Conservation (phyloP, 2,113 vertebrate genomes). For the Anoplopoma fimbria region DNA sequence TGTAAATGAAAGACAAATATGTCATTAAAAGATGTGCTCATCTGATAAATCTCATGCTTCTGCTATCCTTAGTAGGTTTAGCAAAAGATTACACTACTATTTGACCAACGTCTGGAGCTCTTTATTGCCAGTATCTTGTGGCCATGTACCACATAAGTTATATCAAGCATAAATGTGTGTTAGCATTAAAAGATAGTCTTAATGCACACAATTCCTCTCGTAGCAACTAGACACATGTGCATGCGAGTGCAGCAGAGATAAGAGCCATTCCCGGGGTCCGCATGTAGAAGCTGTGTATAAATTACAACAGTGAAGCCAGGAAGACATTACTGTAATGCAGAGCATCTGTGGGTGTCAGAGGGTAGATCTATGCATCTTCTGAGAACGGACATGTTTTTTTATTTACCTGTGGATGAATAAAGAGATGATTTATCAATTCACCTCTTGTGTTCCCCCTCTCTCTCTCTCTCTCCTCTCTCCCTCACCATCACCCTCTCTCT, state of each 20-base stretch:
- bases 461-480: constrained; percentile 20
- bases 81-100: background rate
- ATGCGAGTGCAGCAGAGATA: constrained; percentile 36
- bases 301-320: constrained; percentile 59
- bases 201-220: background rate
- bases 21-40: background rate
- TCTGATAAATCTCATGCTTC: background rate
- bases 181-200: constrained; percentile 7
- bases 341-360: constrained; percentile 75
- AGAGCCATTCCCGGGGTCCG: constrained; percentile 47
- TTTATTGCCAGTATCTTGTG: background rate
- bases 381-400: constrained; percentile 74
- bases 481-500: background rate
- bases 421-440: constrained; percentile 85
- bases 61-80: background rate
- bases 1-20: constrained; percentile 14
- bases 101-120: background rate
- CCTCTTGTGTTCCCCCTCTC: constrained; percentile 61
- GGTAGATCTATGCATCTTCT: constrained; percentile 74
- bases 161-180: background rate
- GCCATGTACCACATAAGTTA: constrained; percentile 1
- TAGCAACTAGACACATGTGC: constrained; percentile 33
- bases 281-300: constrained; percentile 70
- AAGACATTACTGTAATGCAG: constrained; percentile 72
- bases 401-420: constrained; percentile 85